phyloP scores from a whole-genome alignment of 2,113 vertebrate genomes.

The Oncorhynchus tshawytscha region DNA sequence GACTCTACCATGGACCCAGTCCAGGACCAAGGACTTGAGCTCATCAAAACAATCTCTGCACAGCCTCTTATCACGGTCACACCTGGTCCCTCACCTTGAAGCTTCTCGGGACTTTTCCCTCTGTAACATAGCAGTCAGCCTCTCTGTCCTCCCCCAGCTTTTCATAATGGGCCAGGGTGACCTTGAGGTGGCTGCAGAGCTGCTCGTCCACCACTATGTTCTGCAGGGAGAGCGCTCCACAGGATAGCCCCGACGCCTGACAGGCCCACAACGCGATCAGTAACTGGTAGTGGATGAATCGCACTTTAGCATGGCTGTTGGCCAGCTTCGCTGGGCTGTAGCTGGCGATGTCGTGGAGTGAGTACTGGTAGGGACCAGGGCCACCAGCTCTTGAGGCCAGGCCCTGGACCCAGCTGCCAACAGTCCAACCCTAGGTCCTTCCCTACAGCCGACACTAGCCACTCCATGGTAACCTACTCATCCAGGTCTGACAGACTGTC shows the following conservation, averaged over 20 bases:
- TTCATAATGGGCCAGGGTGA: slow-evolving; percentile 87
- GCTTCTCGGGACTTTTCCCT: slow-evolving; percentile 44
- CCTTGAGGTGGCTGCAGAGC: slow-evolving; percentile 85
- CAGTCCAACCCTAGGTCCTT: slow-evolving; percentile 84
- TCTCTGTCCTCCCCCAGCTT: slow-evolving; percentile 43
- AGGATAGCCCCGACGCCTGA: slow-evolving; percentile 85
- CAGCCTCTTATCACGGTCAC: slow-evolving; percentile 37
- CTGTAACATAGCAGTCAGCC: neutral
- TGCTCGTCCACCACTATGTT: slow-evolving; percentile 91
- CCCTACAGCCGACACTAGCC: slow-evolving; percentile 78
- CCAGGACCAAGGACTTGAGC: slow-evolving; percentile 81
- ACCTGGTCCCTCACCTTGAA: slow-evolving; percentile 17
- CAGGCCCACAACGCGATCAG: slow-evolving; percentile 88
- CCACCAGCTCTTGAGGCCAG: slow-evolving; percentile 78
- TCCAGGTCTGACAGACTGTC: slow-evolving; percentile 9
- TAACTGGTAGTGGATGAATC: slow-evolving; percentile 94
- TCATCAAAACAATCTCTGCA: slow-evolving; percentile 76
- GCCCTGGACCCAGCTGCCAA: slow-evolving; percentile 76
- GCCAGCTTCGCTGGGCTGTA: slow-evolving; percentile 96
- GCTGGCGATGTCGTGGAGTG: slow-evolving; percentile 88
- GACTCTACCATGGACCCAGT: slow-evolving; percentile 90
- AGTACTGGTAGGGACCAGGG: slow-evolving; percentile 85
- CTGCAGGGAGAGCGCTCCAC: slow-evolving; percentile 86
- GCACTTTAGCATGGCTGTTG: slow-evolving; percentile 96
- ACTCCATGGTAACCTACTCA: slow-evolving; percentile 74